Conservation (phyloP, 2,888 invertebrate species). For the Lamellibrachia satsuma region DNA sequence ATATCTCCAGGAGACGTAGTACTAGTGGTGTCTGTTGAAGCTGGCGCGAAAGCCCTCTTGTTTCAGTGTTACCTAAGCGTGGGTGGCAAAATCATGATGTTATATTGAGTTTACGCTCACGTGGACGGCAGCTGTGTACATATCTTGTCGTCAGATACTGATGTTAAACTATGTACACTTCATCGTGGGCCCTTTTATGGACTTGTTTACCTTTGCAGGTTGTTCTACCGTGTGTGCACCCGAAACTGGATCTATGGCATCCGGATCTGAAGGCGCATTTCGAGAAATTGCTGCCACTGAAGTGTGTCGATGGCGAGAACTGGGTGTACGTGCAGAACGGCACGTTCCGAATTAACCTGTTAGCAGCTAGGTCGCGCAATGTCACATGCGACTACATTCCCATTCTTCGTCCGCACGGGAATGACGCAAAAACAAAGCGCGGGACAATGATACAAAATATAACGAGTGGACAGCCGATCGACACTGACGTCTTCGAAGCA, state of each 20-base stretch:
- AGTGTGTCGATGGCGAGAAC: conserved; percentile 72
- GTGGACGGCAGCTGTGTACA: too few species aligned
- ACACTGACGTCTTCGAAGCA: conserved; percentile 37
- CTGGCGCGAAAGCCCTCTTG: too few species aligned
- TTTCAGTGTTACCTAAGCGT: too few species aligned
- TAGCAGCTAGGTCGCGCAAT: conserved; percentile 65
- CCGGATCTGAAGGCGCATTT: conserved; percentile 81
- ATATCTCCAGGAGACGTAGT: too few species aligned
- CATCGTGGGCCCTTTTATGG: too few species aligned
- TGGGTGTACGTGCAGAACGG: conserved; percentile 83
- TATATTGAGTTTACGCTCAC: too few species aligned
- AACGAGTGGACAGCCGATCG: conserved; percentile 30
- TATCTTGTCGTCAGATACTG: too few species aligned
- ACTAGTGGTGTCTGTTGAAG: too few species aligned
- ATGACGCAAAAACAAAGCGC: conserved; percentile 26
- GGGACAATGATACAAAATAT: not conserved
- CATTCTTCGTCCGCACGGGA: conserved; percentile 53
- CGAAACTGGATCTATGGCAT: conserved; percentile 74
- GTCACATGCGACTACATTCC: conserved; percentile 71
- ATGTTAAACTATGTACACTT: too few species aligned
- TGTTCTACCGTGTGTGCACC: conserved; percentile 71
- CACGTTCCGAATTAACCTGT: conserved; percentile 69
- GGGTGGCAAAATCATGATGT: too few species aligned
- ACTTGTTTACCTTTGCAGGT: not conserved
- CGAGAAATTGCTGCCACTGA: conserved; percentile 72